Evolutionary conservation across 1,140 invertebrate species (phyloP), one percentile per base, ranked within the genome.

Genomic region (Diploscapter pachys): DNA sequence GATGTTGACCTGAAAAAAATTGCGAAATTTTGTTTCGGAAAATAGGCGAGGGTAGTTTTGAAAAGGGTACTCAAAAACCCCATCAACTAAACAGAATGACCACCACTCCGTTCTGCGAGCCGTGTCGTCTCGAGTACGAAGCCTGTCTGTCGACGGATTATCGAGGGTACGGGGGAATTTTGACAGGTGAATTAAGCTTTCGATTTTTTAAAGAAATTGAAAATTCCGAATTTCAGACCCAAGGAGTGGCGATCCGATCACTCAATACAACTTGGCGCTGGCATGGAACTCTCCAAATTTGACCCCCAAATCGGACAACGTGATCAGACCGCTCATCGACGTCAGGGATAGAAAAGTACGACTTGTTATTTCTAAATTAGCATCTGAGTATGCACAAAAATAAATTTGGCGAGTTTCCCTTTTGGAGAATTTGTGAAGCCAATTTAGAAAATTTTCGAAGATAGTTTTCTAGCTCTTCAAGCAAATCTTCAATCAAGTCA

Each of bases 221-320:
- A 31, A 31, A 31, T 31, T 31, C 1, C 31, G 31, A 31, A 31
- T 31, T 3, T 62, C 59, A 13, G 69, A 71, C 31, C 13, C 4
- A 50, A 5, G 50, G 3, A 6, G 5, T 4, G 13, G 3, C 3
- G 70, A 69, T 3, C 11, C 64, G 51, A 72, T 76, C 48, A 63
- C 75, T 3, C 75, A 76, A 61, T 76, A 76, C 56, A 76, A 76
- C 63, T 48, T 76, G n/a, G 49, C 64, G 13, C 49, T 48, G 13
- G 64, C 52, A n/a, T 76, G 69, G 75, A 76, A 68, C 11, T 31
- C 31, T 31, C 31, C 31, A 31, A 31, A 31, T 31, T 31, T 31
- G 31, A 31, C 31, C 31, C 31, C 31, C 31, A 31, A 31, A 31
- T 31, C 31, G 31, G 31, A 31, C 31, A 31, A 31, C 31, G 0